Evolutionary conservation across 2,113 vertebrate species (phyloP).

Genomic region (Myotis davidii): DNA sequence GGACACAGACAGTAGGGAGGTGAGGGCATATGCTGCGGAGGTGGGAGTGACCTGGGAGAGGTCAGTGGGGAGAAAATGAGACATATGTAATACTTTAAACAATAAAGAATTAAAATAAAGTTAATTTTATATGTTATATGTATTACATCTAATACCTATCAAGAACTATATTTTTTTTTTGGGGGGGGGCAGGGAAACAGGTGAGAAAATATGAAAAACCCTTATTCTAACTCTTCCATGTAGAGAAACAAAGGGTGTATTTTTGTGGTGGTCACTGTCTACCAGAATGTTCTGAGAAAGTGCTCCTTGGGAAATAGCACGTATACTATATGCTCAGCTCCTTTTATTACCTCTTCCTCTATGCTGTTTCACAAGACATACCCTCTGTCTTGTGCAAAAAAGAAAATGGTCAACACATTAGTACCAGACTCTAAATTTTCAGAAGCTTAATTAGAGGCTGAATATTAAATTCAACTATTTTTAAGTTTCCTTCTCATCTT

Average conservation of each 20-base stretch:
- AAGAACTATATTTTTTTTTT: not conserved
- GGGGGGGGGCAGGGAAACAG: not conserved
- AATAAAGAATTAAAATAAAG: not conserved
- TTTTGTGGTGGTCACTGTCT: not conserved
- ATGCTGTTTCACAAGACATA: not conserved
- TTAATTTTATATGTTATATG: not conserved
- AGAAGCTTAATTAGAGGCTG: not conserved
- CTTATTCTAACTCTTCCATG: not conserved
- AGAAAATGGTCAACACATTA: not conserved
- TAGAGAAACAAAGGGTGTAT: not conserved
- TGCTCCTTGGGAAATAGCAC: not conserved
- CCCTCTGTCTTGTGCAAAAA: not conserved
- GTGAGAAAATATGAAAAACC: not conserved
- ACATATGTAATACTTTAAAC: too few species aligned
- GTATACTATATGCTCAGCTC: not conserved
- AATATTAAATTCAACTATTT: not conserved
- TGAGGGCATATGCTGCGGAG: too few species aligned
- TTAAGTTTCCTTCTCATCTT: not conserved
- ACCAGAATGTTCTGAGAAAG: not conserved
- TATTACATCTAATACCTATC: not conserved
- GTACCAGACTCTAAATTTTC: not conserved
- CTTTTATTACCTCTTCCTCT: not conserved
- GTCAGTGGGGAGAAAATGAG: too few species aligned
- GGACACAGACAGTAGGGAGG: too few species aligned
- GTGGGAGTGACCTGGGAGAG: too few species aligned